A percentile compares a stretch with the other conserved stretches of the same genome.
Conservation (phyloP, 2,113 vertebrate genomes). For the Oreochromis niloticus region DNA sequence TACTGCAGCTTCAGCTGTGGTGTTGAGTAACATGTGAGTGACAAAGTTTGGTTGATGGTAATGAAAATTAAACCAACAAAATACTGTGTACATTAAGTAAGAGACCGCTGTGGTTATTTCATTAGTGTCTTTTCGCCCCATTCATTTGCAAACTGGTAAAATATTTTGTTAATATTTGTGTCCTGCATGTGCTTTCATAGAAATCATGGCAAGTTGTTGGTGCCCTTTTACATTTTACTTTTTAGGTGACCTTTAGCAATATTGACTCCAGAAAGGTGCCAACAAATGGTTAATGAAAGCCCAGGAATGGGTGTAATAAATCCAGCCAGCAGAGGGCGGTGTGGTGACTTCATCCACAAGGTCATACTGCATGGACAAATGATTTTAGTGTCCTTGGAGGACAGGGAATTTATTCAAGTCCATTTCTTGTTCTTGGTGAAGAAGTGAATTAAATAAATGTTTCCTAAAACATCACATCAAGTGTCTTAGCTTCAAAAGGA, state of each 20-base stretch:
- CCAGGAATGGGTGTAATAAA: neutral
- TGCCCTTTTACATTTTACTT: neutral
- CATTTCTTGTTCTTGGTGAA: neutral
- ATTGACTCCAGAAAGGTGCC: neutral
- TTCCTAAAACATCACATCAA: neutral
- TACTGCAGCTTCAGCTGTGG: neutral
- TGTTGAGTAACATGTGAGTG: neutral
- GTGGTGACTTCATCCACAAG: neutral
- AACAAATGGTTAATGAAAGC: neutral
- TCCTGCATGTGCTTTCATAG: accelerated
- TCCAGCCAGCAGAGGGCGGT: constrained; percentile 43
- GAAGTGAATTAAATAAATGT: neutral
- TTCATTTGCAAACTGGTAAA: neutral
- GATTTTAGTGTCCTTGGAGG: neutral
- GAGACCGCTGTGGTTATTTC: neutral
- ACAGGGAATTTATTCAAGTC: neutral
- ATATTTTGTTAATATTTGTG: neutral
- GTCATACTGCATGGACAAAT: neutral
- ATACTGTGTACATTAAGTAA: neutral
- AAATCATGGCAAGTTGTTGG: neutral
- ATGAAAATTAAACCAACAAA: neutral
- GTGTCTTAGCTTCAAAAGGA: neutral
- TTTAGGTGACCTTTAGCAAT: neutral
- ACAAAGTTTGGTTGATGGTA: neutral
- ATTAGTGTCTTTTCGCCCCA: neutral